Evolutionary conservation across 2,888 invertebrate species (phyloP).

Genomic region (Drosophila demipolita): DNA sequence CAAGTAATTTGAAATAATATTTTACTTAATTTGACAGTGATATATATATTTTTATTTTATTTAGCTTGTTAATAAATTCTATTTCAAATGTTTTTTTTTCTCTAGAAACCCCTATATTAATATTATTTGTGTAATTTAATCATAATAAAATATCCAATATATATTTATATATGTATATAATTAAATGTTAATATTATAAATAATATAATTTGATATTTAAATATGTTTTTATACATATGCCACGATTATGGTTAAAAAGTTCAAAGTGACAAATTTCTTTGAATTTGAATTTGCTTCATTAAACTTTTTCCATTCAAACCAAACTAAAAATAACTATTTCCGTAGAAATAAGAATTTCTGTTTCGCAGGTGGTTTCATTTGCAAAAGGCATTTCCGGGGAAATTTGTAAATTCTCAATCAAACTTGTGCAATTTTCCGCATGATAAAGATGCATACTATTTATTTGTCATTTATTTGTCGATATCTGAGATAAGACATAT

Average conservation of each 20-base stretch:
- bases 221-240: background rate
- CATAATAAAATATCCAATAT: background rate
- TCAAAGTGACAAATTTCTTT: background rate
- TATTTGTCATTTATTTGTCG: background rate
- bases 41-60: background rate
- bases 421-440: background rate
- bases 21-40: conserved; percentile 54
- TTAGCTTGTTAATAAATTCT: background rate
- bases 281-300: background rate
- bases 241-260: background rate
- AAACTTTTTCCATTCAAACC: background rate
- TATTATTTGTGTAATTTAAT: background rate
- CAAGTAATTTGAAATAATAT: conserved; percentile 53
- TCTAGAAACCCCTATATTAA: too few species aligned
- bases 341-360: background rate
- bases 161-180: background rate
- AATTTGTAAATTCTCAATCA: background rate
- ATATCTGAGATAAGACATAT: background rate
- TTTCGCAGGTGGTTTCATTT: background rate
- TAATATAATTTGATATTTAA: too few species aligned
- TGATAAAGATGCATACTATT: too few species aligned
- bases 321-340: background rate
- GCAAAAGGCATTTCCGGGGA: background rate
- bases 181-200: background rate
- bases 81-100: background rate